Evolutionary conservation across 2,113 vertebrate species (phyloP), one percentile per base, ranked within the genome.

Genomic region (Lanius ludovicianus): DNA sequence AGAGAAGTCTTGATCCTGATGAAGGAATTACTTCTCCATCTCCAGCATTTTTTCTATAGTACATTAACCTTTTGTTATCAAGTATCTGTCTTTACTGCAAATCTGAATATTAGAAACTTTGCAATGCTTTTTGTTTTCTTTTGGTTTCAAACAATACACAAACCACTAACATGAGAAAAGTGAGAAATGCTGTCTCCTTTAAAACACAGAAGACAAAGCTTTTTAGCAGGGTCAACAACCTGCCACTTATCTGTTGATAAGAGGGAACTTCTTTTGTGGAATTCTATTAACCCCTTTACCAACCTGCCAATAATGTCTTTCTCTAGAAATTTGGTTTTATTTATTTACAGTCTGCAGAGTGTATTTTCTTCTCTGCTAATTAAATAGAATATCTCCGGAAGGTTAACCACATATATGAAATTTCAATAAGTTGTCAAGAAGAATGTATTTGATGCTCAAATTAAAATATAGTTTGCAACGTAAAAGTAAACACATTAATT

Each of bases 251-350:
- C 63, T 62, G 24, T 41, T 87, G 63, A 92, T 85, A 83, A 78
- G 93, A 92, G 35, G 55, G 73, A 95, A 75, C 49, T 81, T 91
- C 73, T 73, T 84, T 89, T 90, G 77, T 37, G 74, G 60, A 95
- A 95, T 97, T 92, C 87, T 89, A 78, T 94, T 96, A 95, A 93
- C 65, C 70, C 31, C 37, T 94, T 95, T 87, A 84, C 56, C 42
- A 75, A 68, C 56, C 46, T 88, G 47, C 31, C 65, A 94, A 95
- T 94, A 71, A 90, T 70, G 55, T 77, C 39, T 88, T 95, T 87
- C 31, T 91, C 82, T 64, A 83, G 78, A 80, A 95, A 87, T 44
- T 21, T 75, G 25, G 23, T 84, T 93, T 89, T 73, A 47, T 68
- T 73, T 69, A 56, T 70, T 85, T 97, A 39, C 87, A 90, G 39